Base-by-base conservation (phyloP, 2,797 vertebrate genomes). In the Lacerta agilis region DNA sequence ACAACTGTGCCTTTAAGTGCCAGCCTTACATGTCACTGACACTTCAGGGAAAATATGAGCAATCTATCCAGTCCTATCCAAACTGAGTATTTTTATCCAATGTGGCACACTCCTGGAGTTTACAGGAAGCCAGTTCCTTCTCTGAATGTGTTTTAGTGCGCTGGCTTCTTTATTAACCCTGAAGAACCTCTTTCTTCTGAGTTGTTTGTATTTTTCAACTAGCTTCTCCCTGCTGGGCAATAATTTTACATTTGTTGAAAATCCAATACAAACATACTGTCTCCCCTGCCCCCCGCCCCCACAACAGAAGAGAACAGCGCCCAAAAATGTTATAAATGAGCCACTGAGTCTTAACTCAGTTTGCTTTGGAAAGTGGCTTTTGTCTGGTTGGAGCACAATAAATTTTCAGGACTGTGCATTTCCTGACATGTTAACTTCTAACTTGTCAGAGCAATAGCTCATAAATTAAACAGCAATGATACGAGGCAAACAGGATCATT, bases 161-260 rank as follows among this genome's bases (percentile, higher is more conserved):
- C 25, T 67, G 25, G 13, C 6, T 67, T 20, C 75, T 89, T 87
- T 43, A 86, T 45, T 27, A 79, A 79, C 13, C 36, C 29, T n/a
- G 36, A 79, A 49, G 15, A 61, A 20, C 18, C 58, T 79, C 75
- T 75, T 58, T 58, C 64, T 71, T 33, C 13, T 81, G 4, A 36
- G 27, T n/a, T 73, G 43, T 43, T 38, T 49, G 25, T 33, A 45
- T 36, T 72, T 79, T 55, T 15, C 10, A 67, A 41, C 2, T 73
- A 10, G 20, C 9, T 81, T 84, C 7, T 81, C 71, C 38, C 3
- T 77, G 33, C 81, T 45, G 69, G 27, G 61, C 36, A 55, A 20
- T 87, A 79, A 49, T 86, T 25, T 64, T 66, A 75, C 86, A 72
- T 61, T 8, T 81, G 67, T 85, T 85, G 41, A 20, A 88, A 58